These are phyloP conservation scores for Etheostoma nigrum DNA, from an alignment of 2,797 vertebrate genomes.

Conservation along the genomic window DNA sequence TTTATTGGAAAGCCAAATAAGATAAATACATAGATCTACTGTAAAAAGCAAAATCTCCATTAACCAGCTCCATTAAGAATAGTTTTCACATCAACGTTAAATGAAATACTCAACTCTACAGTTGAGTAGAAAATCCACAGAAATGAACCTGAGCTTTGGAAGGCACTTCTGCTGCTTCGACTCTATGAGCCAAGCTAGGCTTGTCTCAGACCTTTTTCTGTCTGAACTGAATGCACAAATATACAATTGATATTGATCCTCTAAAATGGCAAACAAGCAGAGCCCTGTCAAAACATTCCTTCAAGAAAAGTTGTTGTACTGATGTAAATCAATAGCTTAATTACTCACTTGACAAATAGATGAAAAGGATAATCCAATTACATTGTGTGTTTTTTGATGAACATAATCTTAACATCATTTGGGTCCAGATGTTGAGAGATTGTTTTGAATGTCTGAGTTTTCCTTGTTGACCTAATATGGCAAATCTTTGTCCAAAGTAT, in stretches of 20 bases:
- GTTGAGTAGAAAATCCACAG: background rate
- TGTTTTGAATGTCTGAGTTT: no score
- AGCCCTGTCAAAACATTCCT: constrained; percentile 15
- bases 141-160: constrained; percentile 14
- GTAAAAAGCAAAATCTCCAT: constrained; percentile 13
- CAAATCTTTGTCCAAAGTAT: background rate
- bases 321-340: constrained; percentile 29
- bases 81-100: constrained; percentile 2
- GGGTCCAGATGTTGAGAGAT: background rate
- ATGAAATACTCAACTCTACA: background rate
- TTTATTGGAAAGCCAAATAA: constrained; percentile 39
- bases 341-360: constrained; percentile 15
- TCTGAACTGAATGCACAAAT: constrained; percentile 29
- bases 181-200: constrained; percentile 23
- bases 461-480: background rate
- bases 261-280: constrained; percentile 38
- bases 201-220: constrained; percentile 40
- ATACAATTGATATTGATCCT: constrained; percentile 56
- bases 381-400: background rate
- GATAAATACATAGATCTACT: constrained; percentile 31
- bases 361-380: constrained; percentile 12
- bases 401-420: background rate
- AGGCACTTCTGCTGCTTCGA: constrained; percentile 6
- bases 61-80: background rate
- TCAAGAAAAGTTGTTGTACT: constrained; percentile 15